These are phyloP conservation scores for Tholera decimalis DNA, from an alignment of 2,888 invertebrate species.

Conservation along the genomic window DNA sequence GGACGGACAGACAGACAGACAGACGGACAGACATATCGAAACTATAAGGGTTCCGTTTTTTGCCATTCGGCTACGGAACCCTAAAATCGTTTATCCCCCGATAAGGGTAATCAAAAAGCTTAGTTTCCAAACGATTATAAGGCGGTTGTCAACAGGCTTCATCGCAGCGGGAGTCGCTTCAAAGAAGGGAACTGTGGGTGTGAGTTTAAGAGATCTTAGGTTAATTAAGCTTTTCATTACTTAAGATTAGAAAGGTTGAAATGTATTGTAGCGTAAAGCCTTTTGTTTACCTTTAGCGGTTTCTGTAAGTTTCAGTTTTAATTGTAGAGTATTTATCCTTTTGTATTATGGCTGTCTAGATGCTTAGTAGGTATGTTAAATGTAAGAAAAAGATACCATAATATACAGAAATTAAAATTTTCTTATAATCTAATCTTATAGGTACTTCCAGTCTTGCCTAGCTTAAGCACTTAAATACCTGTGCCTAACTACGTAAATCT, in stretches of 20 bases:
- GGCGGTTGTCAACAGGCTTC: conserved; percentile 26
- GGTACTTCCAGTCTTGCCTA: too few species aligned
- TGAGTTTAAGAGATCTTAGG: conserved; percentile 45
- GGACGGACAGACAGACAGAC: too few species aligned
- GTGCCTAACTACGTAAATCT: too few species aligned
- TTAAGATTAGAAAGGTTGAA: conserved; percentile 22
- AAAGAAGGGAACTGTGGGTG: conserved; percentile 35
- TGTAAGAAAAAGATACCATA: too few species aligned
- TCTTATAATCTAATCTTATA: too few species aligned
- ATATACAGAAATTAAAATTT: too few species aligned
- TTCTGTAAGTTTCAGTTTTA: background rate
- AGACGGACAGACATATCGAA: too few species aligned
- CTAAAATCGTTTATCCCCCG: too few species aligned
- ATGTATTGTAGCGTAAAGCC: conserved; percentile 22
- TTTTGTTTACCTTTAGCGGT: conserved; percentile 27
- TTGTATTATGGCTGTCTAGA: background rate
- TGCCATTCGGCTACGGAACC: background rate
- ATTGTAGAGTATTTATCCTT: background rate
- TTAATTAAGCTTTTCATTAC: conserved; percentile 56
- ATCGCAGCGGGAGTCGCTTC: conserved; percentile 21
- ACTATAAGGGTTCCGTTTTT: too few species aligned
- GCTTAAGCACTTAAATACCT: too few species aligned
- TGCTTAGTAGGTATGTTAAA: too few species aligned
- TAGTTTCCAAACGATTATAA: conserved; percentile 36
- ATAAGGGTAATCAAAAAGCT: conserved; percentile 17